These are phyloP conservation scores for Spondyliosoma cantharus DNA, from an alignment of 2,797 vertebrate species.

Conservation along the genomic window DNA sequence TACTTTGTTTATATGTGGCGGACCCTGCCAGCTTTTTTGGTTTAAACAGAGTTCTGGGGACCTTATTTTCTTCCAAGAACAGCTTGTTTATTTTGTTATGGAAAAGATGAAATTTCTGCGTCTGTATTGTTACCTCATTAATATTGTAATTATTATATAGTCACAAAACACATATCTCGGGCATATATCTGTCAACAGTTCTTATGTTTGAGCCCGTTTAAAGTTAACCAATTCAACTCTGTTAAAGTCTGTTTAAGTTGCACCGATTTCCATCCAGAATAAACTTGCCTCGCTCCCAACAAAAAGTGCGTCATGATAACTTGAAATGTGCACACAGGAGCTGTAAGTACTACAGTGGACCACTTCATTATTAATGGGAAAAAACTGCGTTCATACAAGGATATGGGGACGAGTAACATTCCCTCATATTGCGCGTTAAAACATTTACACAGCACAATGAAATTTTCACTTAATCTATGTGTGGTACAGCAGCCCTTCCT, in stretches of 20 bases:
- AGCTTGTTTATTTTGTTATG: no score
- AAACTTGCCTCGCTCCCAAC: background rate
- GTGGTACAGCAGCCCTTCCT: slow-evolving; percentile 8
- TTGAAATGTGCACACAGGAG: background rate
- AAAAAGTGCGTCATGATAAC: background rate
- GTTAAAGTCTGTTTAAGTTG: background rate
- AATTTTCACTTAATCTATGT: slow-evolving; percentile 10
- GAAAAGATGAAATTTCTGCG: no score
- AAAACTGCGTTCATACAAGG: slow-evolving; percentile 3
- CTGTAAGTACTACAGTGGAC: background rate
- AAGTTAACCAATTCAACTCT: background rate
- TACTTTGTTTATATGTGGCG: no score
- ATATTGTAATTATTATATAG: no score
- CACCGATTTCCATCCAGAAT: background rate
- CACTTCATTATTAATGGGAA: slow-evolving; percentile 4
- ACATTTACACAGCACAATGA: slow-evolving; percentile 22
- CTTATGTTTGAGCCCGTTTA: background rate
- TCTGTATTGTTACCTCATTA: no score
- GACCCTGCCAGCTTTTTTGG: no score
- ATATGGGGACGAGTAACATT: slow-evolving; percentile 11
- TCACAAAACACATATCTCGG: background rate
- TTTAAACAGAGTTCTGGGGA: no score
- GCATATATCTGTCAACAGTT: background rate
- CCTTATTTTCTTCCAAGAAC: no score
- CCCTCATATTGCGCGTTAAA: slow-evolving; percentile 10